Percentiles rank a stretch among this genome's conserved stretches.
These are phyloP conservation scores for Torymus aiolomorphi DNA, from an alignment of 2,888 invertebrate genomes.

Conservation along the genomic window DNA sequence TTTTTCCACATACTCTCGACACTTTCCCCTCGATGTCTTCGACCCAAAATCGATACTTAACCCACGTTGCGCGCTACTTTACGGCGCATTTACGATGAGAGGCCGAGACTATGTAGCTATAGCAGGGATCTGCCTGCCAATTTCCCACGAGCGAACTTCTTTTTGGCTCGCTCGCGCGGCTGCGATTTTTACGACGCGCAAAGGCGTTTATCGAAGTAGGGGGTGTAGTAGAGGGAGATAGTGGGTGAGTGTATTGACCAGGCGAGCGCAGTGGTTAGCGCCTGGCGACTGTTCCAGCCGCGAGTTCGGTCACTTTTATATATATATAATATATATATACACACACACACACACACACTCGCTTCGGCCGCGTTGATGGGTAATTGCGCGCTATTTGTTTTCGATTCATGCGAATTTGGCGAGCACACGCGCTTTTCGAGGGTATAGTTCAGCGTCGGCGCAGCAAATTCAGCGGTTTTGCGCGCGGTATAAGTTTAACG, in stretches of 20 bases:
- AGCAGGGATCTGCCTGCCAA: background rate
- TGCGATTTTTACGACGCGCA: constrained; percentile 19
- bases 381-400: no score
- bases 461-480: no score
- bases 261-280: background rate
- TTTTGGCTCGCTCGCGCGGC: background rate
- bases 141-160: background rate
- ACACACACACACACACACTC: no score
- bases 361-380: no score
- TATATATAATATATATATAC: background rate
- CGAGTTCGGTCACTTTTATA: no score
- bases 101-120: background rate
- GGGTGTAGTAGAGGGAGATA: no score
- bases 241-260: no score
- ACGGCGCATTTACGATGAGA: constrained; percentile 29
- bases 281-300: background rate
- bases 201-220: constrained; percentile 1
- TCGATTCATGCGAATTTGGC: no score
- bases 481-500: no score
- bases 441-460: no score
- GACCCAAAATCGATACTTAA: constrained; percentile 8
- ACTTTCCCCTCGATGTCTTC: background rate
- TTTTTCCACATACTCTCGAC: no score
- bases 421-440: no score
- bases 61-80: background rate